Percentiles rank a stretch among this genome's conserved stretches.
Evolutionary conservation across 2,888 invertebrate genomes (phyloP).

Genomic region (Idaea dimidiata): DNA sequence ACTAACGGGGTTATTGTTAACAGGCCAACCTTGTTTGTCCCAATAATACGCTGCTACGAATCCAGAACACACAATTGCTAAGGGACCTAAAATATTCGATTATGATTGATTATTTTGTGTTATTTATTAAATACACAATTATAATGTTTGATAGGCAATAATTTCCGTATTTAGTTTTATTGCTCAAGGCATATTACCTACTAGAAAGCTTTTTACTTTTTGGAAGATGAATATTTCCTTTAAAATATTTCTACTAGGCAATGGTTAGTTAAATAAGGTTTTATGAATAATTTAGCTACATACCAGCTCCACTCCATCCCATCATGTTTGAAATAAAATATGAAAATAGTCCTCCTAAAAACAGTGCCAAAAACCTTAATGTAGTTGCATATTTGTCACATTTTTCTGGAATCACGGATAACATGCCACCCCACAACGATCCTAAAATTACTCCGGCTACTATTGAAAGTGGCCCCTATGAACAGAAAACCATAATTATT

Average conservation of each 20-base stretch:
- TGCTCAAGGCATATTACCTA: too few species aligned
- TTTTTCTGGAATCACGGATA: constrained; percentile 87
- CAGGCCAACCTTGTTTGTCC: constrained; percentile 87
- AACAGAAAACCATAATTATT: constrained; percentile 8
- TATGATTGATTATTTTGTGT: not conserved
- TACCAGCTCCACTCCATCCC: constrained; percentile 82
- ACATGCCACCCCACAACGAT: constrained; percentile 85
- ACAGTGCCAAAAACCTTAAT: constrained; percentile 84
- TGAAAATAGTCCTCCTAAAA: constrained; percentile 87
- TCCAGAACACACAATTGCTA: constrained; percentile 86
- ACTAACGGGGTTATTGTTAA: constrained; percentile 88
- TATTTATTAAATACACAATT: too few species aligned
- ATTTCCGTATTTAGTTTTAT: too few species aligned
- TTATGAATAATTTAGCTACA: not conserved
- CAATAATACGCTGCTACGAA: constrained; percentile 87
- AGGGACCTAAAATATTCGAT: constrained; percentile 72
- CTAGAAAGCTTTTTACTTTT: too few species aligned
- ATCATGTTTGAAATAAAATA: constrained; percentile 88
- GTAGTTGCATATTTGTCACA: constrained; percentile 85
- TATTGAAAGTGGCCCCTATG: constrained; percentile 84
- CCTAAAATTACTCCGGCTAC: constrained; percentile 87
- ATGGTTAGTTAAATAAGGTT: too few species aligned
- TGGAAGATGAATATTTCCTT: too few species aligned
- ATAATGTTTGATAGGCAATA: not conserved
- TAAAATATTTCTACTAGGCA: too few species aligned